These are phyloP conservation scores for Andrena dorsata DNA, from an alignment of 2,888 invertebrate genomes.

Conservation along the genomic window DNA sequence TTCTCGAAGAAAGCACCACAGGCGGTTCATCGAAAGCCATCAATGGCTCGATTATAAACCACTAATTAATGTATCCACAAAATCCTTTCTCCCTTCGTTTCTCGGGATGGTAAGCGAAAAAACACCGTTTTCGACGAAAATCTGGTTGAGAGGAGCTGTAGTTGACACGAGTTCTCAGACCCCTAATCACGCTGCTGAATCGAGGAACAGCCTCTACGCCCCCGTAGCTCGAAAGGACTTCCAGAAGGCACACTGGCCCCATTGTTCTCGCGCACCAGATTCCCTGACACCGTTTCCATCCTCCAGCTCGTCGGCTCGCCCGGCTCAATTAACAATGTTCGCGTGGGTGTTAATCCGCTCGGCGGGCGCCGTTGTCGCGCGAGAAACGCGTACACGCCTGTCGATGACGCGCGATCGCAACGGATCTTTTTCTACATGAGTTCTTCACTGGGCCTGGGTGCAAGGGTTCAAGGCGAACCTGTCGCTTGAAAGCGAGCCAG, in stretches of 20 bases:
- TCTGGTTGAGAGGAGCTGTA: neutral
- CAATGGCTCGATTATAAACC: slow-evolving; percentile 11
- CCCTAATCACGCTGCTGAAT: slow-evolving; percentile 28
- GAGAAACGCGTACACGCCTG: neutral
- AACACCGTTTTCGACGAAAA: slow-evolving; percentile 4
- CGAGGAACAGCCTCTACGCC: slow-evolving; percentile 14
- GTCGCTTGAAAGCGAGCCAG: slow-evolving; percentile 68
- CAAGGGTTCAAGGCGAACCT: slow-evolving; percentile 70
- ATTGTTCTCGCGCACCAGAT: slow-evolving; percentile 50
- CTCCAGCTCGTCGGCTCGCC: slow-evolving; percentile 29
- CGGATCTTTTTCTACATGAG: slow-evolving; percentile 28
- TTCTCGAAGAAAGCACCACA: no score
- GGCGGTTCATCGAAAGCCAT: no score
- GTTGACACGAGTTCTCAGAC: neutral
- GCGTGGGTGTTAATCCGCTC: slow-evolving; percentile 52
- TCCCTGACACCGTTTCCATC: slow-evolving; percentile 56
- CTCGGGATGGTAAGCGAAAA: neutral
- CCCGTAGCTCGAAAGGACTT: slow-evolving; percentile 32
- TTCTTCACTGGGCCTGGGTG: neutral
- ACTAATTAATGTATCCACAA: neutral
- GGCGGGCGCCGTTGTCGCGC: neutral
- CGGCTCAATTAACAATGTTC: slow-evolving; percentile 43
- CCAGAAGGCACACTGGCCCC: slow-evolving; percentile 44
- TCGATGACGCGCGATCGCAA: slow-evolving; percentile 10
- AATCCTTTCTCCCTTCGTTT: neutral